phyloP scores from a whole-genome alignment of 1,140 invertebrate genomes.

The Trinorchestia longiramus region DNA sequence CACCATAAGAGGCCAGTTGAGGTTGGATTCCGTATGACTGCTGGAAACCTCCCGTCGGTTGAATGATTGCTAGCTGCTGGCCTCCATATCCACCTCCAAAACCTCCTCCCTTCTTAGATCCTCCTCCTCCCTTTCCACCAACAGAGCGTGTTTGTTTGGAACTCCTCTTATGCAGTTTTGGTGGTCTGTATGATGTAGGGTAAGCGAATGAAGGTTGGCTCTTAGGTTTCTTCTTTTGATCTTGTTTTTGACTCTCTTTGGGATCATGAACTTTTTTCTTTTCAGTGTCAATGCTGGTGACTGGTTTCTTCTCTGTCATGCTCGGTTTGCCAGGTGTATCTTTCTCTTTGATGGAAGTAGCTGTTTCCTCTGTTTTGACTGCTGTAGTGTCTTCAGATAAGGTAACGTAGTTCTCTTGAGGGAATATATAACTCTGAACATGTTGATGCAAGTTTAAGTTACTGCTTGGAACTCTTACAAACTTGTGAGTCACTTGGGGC shows the following conservation, averaged over 20 bases:
- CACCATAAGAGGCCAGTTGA: not conserved
- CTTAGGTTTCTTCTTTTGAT: not conserved
- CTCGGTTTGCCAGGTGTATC: not conserved
- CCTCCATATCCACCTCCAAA: constrained; percentile 29
- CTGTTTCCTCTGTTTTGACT: not conserved
- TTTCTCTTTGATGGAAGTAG: not conserved
- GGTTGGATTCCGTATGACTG: constrained; percentile 21
- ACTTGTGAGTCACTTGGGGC: not conserved
- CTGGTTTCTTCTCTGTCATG: constrained; percentile 2
- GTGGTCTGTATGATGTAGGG: not conserved
- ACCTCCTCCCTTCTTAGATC: not conserved
- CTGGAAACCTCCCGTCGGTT: constrained; percentile 4
- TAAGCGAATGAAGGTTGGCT: not conserved
- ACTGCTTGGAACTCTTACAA: not conserved
- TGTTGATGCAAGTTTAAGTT: not conserved
- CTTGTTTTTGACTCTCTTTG: not conserved
- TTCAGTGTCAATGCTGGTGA: not conserved
- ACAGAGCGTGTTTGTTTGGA: constrained; percentile 39
- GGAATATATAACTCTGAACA: not conserved
- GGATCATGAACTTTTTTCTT: constrained; percentile 15
- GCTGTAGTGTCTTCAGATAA: not conserved
- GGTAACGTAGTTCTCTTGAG: not conserved
- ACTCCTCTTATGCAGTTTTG: constrained; percentile 16
- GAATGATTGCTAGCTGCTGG: not conserved
- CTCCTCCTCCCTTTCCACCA: not conserved